Percentiles rank a stretch among this genome's conserved stretches.
These are phyloP conservation scores for Sphenodon punctatus DNA, from an alignment of 2,797 vertebrate genomes.

Conservation along the genomic window DNA sequence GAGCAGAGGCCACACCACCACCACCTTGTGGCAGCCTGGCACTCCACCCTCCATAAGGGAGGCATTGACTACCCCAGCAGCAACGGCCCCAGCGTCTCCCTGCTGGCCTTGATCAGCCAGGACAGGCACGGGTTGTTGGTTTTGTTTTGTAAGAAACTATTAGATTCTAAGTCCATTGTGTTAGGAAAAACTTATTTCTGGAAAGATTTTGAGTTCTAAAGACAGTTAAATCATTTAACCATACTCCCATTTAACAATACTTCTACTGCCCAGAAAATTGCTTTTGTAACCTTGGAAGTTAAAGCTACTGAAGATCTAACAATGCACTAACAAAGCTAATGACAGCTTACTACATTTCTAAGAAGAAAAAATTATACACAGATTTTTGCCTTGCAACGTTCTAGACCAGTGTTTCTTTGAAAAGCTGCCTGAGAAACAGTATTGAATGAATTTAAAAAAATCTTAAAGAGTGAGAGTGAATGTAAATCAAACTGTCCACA, in stretches of 20 bases:
- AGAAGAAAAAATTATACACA: neutral
- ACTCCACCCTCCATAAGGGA: no score
- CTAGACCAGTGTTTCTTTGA: neutral
- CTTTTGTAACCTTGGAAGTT: neutral
- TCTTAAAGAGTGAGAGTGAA: neutral
- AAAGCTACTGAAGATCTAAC: constrained; percentile 29
- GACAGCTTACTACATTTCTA: neutral
- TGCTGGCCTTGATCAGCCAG: no score
- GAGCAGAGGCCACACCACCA: no score
- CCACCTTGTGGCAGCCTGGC: no score
- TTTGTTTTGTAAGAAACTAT: neutral
- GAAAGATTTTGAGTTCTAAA: neutral
- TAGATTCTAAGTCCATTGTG: neutral
- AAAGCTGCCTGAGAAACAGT: neutral
- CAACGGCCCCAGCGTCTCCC: no score
- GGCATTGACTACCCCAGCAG: no score
- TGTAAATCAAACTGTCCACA: neutral
- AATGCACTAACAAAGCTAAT: neutral
- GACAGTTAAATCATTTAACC: constrained; percentile 16
- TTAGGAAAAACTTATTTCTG: neutral
- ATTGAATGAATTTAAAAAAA: neutral
- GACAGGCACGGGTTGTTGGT: no score
- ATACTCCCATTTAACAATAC: neutral
- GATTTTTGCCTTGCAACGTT: neutral
- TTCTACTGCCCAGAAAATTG: neutral